Evolutionary conservation across 2,888 invertebrate species (phyloP).

Genomic region (Folsomia candida): DNA sequence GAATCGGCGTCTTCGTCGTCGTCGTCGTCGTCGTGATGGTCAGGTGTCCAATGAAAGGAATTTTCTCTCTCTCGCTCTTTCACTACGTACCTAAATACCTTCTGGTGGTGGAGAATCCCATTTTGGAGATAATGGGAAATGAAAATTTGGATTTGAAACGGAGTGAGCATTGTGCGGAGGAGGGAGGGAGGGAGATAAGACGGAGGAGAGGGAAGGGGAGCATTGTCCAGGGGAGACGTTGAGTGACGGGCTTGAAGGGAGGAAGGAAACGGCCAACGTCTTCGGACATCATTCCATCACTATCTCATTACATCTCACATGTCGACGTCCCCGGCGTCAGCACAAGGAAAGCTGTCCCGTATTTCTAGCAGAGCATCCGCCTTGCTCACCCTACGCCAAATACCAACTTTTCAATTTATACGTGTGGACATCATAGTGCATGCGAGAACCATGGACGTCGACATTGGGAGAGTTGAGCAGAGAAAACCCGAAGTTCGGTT

Average conservation of each 20-base stretch:
- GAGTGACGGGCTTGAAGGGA: neutral
- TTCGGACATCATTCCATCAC: conserved; percentile 5
- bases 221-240: conserved; percentile 3
- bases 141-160: neutral
- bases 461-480: neutral
- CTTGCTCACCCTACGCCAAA: too few relatives aligned
- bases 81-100: neutral
- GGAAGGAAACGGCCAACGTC: conserved; percentile 3
- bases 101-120: neutral
- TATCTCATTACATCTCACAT: neutral
- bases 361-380: neutral
- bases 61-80: neutral
- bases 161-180: neutral
- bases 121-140: neutral
- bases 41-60: conserved; percentile 17
- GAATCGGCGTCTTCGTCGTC: too few relatives aligned
- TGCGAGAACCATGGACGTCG: neutral
- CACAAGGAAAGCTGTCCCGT: neutral
- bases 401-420: too few relatives aligned
- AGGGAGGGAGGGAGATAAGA: neutral
- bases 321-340: neutral
- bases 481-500: neutral
- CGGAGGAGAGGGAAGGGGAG: neutral
- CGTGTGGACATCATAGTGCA: too few relatives aligned
- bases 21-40: too few relatives aligned